Percentiles rank a stretch among this genome's conserved stretches.
Conservation (phyloP, 2,113 vertebrate genomes). For the Coturnix japonica region DNA sequence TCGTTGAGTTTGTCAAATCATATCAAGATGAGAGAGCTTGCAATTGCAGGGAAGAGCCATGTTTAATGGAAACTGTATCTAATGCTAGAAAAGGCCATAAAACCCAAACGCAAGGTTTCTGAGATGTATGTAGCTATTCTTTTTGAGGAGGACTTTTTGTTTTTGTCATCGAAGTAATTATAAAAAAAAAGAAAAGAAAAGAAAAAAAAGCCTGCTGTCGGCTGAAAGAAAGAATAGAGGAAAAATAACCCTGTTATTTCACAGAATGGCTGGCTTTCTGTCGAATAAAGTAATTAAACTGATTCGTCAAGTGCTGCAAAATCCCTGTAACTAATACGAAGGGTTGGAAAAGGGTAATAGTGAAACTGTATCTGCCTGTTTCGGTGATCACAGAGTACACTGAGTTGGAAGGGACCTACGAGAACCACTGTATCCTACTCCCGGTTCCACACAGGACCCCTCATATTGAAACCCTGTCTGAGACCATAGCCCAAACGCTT, state of each 20-base stretch:
- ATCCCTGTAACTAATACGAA: neutral
- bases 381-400: neutral
- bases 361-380: neutral
- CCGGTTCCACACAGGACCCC: too few relatives aligned
- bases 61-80: neutral
- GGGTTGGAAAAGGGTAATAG: neutral
- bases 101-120: neutral
- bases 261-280: neutral
- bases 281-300: neutral
- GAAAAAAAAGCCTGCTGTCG: neutral
- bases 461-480: neutral
- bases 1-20: neutral
- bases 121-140: neutral
- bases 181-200: neutral
- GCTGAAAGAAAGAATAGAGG: neutral
- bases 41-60: neutral
- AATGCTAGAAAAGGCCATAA: neutral
- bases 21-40: neutral
- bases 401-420: neutral
- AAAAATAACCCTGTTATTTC: neutral
- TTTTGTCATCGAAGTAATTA: neutral
- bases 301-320: neutral
- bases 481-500: neutral
- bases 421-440: neutral
- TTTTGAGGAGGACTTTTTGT: neutral